Evolutionary conservation across 1,140 invertebrate species (phyloP), one percentile per base, ranked within the genome.

Genomic region (Calycopis cecrops): DNA sequence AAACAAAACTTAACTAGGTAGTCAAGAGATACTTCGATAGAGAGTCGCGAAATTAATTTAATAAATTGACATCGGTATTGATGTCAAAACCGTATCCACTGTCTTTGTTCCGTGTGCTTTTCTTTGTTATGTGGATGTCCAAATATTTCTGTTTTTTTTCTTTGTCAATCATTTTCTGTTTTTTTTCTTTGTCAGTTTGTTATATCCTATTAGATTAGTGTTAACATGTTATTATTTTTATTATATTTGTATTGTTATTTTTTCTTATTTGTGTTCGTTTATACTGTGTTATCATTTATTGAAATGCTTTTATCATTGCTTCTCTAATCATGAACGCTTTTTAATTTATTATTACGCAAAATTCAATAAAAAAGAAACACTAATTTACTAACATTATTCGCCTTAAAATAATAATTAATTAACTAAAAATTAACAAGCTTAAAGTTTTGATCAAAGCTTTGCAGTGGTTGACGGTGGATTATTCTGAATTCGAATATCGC

Each of bases 381-480:
- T 34, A 16, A 28, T 40, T 18, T 11, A 37, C 14, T 42, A 28
- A 9, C 18, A 48, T 21, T 11, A 10, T 12, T 48, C 14, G 53
- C 33, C 21, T 21, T 53, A 7, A 12, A 49, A 49, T 10, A 38
- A 47, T 33, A 18, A 53, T 57, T 38, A 58, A 37, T 16, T 34
- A 49, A 28, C 21, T 3, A 28, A 28, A 28, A 60, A 59, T 34
- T 40, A 33, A 38, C 37, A 47, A 51, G 61, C 56, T 59, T 54
- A 14, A 54, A 40, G 52, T 59, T 53, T 49, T 59, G 54, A 44
- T 60, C 63, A 64, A 49, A 63, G 59, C 54, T 44, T 44, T 44
- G 73, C 71, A 77, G 76, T 79, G 81, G 74, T 69, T 62, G 72
- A 74, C 73, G 76, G 73, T 76, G 69, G 62, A 64, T 59, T 69